phyloP scores from a whole-genome alignment of 2,113 vertebrate species.

The Suricata suricatta region DNA sequence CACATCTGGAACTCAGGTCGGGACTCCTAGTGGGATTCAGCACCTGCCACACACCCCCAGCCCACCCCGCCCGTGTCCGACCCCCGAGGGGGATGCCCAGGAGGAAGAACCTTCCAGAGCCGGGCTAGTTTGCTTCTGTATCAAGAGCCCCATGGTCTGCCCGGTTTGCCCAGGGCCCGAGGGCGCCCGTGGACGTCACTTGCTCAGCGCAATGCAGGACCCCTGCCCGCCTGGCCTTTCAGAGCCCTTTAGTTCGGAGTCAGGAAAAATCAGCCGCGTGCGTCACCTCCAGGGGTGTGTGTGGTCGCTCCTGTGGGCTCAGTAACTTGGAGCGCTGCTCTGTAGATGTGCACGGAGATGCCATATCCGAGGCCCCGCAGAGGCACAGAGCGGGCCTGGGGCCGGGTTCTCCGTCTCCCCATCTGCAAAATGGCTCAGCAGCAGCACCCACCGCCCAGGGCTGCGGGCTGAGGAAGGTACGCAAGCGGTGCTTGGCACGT shows the following conservation, averaged over 20 bases:
- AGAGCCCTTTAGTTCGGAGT: background rate
- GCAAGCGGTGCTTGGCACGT: accelerated
- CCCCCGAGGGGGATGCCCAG: background rate
- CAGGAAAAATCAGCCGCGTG: background rate
- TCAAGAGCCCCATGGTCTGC: accelerated
- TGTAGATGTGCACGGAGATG: background rate
- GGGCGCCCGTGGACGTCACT: too few species aligned
- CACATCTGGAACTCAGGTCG: background rate
- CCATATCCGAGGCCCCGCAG: accelerated
- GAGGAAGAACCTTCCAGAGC: background rate
- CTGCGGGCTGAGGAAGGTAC: accelerated
- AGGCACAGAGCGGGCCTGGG: background rate
- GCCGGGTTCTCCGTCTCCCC: background rate
- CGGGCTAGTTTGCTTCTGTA: background rate
- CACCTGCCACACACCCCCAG: too few species aligned
- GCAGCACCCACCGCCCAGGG: background rate
- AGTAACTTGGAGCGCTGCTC: background rate
- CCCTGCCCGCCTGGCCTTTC: background rate
- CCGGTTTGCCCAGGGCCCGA: background rate
- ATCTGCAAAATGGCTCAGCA: background rate
- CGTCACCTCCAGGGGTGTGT: too few species aligned
- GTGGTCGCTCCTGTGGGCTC: background rate
- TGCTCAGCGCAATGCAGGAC: background rate
- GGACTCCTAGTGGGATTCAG: background rate
- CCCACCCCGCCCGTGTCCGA: background rate